Evolutionary conservation across 1,140 invertebrate genomes (phyloP).

Genomic region (Lucilia sericata): DNA sequence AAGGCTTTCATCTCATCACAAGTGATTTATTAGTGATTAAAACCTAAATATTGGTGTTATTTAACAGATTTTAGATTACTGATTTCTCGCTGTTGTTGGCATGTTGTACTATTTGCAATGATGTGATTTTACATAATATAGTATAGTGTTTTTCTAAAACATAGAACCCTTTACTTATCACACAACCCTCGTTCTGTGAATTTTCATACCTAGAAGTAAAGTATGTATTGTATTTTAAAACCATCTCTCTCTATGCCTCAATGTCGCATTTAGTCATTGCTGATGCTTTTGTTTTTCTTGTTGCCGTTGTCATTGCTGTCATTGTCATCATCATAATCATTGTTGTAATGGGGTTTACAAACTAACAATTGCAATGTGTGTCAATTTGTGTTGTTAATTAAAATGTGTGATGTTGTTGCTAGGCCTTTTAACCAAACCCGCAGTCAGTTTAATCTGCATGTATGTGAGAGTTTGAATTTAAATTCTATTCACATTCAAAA

Average conservation of each 20-base stretch:
- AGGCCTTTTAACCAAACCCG: slow-evolving; percentile 18
- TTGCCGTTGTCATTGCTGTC: background rate
- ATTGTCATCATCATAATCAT: slow-evolving; percentile 8
- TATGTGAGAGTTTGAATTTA: background rate
- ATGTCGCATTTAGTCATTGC: background rate
- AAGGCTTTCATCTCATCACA: too few species aligned
- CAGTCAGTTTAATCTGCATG: slow-evolving; percentile 11
- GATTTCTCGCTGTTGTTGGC: too few species aligned
- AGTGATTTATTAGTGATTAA: too few species aligned
- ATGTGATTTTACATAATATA: too few species aligned
- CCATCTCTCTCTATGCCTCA: background rate
- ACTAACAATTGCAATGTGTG: background rate
- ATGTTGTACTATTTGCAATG: too few species aligned
- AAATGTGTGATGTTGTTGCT: slow-evolving; percentile 27
- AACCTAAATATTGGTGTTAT: too few species aligned
- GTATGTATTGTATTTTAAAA: background rate
- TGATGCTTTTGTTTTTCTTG: background rate
- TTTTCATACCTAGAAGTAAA: too few species aligned
- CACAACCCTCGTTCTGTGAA: background rate
- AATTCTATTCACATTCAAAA: background rate
- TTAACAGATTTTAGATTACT: too few species aligned
- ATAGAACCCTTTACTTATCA: too few species aligned
- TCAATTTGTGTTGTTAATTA: slow-evolving; percentile 40
- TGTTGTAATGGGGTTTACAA: slow-evolving; percentile 5
- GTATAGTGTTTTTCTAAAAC: too few species aligned